Evolutionary conservation across 2,888 invertebrate species (phyloP).

Genomic region (Deilephila porcellus): DNA sequence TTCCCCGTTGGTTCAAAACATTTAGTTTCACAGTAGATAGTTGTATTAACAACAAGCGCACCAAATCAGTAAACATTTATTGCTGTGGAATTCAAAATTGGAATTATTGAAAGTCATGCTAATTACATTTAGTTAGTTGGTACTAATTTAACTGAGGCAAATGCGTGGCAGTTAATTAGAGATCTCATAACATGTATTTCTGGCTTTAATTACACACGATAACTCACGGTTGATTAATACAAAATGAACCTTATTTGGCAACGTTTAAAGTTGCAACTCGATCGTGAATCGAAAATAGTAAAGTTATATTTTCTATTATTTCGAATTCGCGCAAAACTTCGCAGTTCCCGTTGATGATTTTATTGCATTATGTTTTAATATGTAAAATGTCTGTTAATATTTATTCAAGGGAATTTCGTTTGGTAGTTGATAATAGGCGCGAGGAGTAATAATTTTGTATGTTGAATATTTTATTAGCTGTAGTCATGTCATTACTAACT

Average conservation of each 20-base stretch:
- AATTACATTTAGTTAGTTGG: conserved; percentile 47
- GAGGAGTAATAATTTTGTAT: too few relatives aligned
- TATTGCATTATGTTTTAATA: conserved; percentile 22
- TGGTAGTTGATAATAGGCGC: neutral
- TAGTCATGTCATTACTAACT: too few relatives aligned
- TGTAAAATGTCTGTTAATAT: neutral
- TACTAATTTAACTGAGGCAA: conserved; percentile 51
- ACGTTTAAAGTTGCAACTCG: conserved; percentile 18
- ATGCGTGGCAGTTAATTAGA: conserved; percentile 54
- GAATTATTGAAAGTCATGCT: conserved; percentile 44
- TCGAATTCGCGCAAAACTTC: conserved; percentile 24
- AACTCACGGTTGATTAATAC: neutral
- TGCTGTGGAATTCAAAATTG: conserved; percentile 35
- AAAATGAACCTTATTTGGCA: conserved; percentile 30
- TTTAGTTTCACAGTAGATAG: neutral
- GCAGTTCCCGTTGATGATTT: conserved; percentile 3
- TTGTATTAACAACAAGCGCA: neutral
- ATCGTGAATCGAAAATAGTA: neutral
- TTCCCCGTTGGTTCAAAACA: neutral
- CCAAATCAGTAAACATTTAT: conserved; percentile 14
- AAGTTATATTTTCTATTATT: conserved; percentile 25
- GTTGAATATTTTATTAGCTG: too few relatives aligned
- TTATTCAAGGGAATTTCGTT: neutral
- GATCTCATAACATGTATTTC: conserved; percentile 50
- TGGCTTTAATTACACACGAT: conserved; percentile 42